These are phyloP conservation scores for Sipha flava DNA, from an alignment of 1,140 invertebrate species.

Conservation along the genomic window DNA sequence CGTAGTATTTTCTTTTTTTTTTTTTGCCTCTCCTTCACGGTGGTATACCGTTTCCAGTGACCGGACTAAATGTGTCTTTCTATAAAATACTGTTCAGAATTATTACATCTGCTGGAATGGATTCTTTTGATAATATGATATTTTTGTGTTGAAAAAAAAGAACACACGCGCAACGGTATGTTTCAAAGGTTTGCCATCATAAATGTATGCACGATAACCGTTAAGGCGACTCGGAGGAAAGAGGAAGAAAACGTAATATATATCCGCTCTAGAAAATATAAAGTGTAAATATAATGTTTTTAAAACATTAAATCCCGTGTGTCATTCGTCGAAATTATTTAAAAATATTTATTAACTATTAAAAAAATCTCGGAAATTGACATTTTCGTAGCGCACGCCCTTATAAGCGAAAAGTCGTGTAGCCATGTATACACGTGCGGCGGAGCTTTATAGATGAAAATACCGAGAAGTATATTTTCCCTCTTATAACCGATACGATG, in stretches of 20 bases:
- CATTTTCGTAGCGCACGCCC: too few species aligned
- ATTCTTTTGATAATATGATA: conserved; percentile 13
- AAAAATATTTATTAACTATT: too few species aligned
- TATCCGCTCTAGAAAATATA: neutral
- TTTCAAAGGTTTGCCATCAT: neutral
- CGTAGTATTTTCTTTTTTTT: neutral
- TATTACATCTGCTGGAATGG: neutral
- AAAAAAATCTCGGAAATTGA: too few species aligned
- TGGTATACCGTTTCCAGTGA: neutral
- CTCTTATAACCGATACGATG: too few species aligned
- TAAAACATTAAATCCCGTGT: neutral
- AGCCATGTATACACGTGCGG: too few species aligned
- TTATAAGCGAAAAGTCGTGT: too few species aligned
- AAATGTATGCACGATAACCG: neutral
- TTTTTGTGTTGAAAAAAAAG: conserved; percentile 8
- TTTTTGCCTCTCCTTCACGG: too few species aligned
- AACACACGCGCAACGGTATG: neutral
- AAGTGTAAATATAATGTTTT: neutral
- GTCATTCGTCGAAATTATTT: neutral
- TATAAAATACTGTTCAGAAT: neutral
- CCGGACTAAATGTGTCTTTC: conserved; percentile 7
- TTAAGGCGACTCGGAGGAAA: neutral
- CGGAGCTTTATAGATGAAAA: too few species aligned
- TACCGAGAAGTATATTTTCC: too few species aligned
- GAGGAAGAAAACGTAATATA: too few species aligned